Evolutionary conservation across 2,113 vertebrate genomes (phyloP).

Genomic region (Alethe diademata): DNA sequence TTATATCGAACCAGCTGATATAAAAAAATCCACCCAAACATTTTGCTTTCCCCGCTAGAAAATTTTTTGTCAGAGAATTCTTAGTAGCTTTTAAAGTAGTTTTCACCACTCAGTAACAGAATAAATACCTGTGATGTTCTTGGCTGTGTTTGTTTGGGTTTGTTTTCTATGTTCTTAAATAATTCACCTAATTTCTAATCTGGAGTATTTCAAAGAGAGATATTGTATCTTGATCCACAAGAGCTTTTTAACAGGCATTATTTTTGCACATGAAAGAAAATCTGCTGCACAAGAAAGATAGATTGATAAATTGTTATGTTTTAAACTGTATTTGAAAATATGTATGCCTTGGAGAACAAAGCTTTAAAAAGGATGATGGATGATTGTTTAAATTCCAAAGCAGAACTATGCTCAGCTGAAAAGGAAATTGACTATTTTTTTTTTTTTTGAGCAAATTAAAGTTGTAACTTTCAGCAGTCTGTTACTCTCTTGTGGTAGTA

Average conservation of each 20-base stretch:
- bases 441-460: neutral
- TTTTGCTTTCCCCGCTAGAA: neutral
- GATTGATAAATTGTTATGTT: neutral
- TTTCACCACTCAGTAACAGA: neutral
- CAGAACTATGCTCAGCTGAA: neutral
- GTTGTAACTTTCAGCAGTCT: neutral
- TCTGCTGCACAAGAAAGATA: neutral
- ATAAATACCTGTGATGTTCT: neutral
- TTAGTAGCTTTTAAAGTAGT: neutral
- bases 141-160: neutral
- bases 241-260: neutral
- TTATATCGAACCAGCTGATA: neutral
- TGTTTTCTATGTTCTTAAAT: neutral
- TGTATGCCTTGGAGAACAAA: neutral
- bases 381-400: neutral
- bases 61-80: neutral
- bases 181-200: neutral
- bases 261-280: neutral
- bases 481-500: conserved; percentile 54
- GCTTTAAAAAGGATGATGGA: neutral
- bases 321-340: conserved; percentile 3
- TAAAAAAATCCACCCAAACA: neutral
- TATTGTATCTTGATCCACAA: neutral
- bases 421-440: neutral
- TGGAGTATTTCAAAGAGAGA: neutral